Evolutionary conservation across 2,797 vertebrate genomes (phyloP), one percentile per base, ranked within the genome.

Genomic region (Nannoperca obscura): DNA sequence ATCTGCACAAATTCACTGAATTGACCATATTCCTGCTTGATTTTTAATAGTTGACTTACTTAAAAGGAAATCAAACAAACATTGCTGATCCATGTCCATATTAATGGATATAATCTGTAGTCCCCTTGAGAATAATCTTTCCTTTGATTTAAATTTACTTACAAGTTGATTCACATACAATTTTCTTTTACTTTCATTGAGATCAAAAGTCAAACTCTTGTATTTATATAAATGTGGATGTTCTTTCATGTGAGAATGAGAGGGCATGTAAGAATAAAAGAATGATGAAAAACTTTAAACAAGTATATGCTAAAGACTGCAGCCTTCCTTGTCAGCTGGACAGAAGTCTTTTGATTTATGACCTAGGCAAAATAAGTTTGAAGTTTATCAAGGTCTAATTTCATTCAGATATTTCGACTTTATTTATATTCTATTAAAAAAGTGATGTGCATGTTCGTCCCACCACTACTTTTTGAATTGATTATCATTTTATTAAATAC

Each of bases 61-160:
- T 71, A 13, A 36, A 76, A 50, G 20, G 20, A 57, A 55, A 65
- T 67, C 20, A 65, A 63, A 74, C 58, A 59, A 40, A 22, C 24
- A 44, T 58, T 38, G 50, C 4, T 38, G n/a, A 78, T 65, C 27
- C 8, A 22, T 60, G 15, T 60, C 36, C n/a, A 49, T 11, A n/a
- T 71, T 73, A 60, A 74, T 67, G 40, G 44, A 52, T 71, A n/a
- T 54, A 64, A 65, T 75, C 19, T 38, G 3, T 20, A 27, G 38
- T 50, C 19, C 44, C 46, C 50, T 34, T 66, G 53, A 81, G 40
- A 77, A 60, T 17, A 19, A 12, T 38, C 6, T 36, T 65, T 27
- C 32, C 24, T 68, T 62, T 58, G 24, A 69, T 70, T 47, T 47
- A 19, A 47, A 47, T 8, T 47, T 20, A 46, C 52, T 57, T 27